Evolutionary conservation across 2,797 vertebrate genomes (phyloP).

Genomic region (Rhabdophis nuchalis): DNA sequence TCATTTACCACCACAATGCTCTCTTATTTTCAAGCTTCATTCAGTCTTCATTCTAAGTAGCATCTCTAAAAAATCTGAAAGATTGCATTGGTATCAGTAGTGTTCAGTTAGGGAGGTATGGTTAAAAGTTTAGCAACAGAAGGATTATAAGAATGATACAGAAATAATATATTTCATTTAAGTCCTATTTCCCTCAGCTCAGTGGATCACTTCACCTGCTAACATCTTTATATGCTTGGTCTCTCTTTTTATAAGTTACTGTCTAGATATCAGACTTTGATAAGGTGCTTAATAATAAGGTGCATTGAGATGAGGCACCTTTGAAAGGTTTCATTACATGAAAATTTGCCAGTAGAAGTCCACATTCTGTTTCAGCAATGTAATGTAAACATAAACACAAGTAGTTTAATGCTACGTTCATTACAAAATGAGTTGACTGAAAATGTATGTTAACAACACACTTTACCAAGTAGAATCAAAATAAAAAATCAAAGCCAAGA

Average conservation of each 20-base stretch:
- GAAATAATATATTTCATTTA: neutral
- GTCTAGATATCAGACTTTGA: neutral
- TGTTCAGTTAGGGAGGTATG: neutral
- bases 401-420: neutral
- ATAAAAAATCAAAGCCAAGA: neutral
- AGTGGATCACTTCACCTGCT: neutral
- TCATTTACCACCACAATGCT: neutral
- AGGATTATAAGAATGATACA: neutral
- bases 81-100: neutral
- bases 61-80: neutral
- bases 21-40: neutral
- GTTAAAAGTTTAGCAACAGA: neutral
- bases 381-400: neutral
- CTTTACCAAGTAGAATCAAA: neutral
- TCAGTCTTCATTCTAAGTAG: constrained; percentile 1
- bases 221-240: neutral
- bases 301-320: neutral
- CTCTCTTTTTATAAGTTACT: neutral
- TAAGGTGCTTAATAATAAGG: neutral
- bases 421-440: neutral
- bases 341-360: neutral
- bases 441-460: neutral
- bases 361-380: neutral
- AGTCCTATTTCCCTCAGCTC: neutral
- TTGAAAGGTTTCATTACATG: neutral